A percentile compares a stretch with the other conserved stretches of the same genome.
Evolutionary conservation across 2,113 vertebrate genomes (phyloP).

Genomic region (Myotis lucifugus): DNA sequence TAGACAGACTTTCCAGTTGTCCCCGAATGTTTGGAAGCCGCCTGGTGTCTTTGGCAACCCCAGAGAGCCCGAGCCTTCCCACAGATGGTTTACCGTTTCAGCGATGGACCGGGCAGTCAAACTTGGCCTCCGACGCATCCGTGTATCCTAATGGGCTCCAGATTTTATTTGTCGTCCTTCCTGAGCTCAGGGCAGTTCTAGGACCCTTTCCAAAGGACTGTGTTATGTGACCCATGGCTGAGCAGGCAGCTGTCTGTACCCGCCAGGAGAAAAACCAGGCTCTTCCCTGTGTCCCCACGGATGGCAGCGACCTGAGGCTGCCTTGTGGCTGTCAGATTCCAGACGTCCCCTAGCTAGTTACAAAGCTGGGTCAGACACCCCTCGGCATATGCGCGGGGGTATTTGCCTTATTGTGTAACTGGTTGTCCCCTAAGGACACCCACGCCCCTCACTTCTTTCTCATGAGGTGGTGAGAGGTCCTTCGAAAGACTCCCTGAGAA

Average conservation of each 20-base stretch:
- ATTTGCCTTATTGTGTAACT: not conserved
- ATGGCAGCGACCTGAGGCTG: not conserved
- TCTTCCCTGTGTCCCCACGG: not conserved
- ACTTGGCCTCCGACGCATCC: accelerated
- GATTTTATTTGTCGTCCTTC: not conserved
- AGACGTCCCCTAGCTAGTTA: not conserved
- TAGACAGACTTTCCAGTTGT: accelerated
- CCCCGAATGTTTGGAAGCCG: not conserved
- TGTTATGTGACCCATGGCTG: accelerated
- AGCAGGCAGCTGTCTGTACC: not conserved
- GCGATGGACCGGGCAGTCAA: accelerated
- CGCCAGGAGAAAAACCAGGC: not conserved
- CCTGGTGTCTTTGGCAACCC: not conserved
- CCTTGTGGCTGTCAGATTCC: not conserved
- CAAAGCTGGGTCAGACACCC: accelerated
- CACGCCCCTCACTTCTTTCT: not conserved
- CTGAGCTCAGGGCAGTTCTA: not conserved
- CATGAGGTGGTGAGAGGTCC: not conserved
- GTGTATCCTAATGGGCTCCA: not conserved
- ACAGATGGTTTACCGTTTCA: accelerated
- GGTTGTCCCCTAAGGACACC: not conserved
- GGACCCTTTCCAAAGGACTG: not conserved
- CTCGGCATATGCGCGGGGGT: not conserved
- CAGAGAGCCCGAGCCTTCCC: accelerated
- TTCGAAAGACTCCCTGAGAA: not conserved